Evolutionary conservation across 2,888 invertebrate species (phyloP), one percentile per base, ranked within the genome.

Genomic region (Nematopogon swammerdamellus): DNA sequence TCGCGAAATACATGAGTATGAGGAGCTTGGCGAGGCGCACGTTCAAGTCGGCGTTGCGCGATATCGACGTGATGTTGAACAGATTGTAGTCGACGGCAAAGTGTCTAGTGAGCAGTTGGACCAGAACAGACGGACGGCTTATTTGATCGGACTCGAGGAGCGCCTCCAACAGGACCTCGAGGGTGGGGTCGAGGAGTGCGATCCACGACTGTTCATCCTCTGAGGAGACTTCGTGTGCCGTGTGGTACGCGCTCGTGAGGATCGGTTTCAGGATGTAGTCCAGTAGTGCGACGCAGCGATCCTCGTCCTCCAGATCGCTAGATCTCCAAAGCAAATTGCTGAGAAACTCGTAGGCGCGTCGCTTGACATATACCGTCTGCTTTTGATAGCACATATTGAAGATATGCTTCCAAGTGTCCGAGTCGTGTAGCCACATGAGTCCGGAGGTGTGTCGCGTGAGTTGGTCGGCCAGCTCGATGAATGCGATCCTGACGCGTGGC

Each of bases 321-420:
- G 82, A 64, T 62, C 79, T 82, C 68, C 82, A 82, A 1, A 88
- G 59, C 49, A 88, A 76, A 51, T 75, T 73, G 17, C 82, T 80
- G 17, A 88, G 69, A 57, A 91, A 85, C 51, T 82, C 80, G 49
- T 86, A 84, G 6, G 86, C 84, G 61, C 88, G 86, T 42, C 85
- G 79, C 0, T 85, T 81, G 10, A 91, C 84, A 60, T 90, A 91
- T 43, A 91, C 72, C 0, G 91, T 91, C 52, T 86, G 84, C 63
- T 84, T 85, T 49, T 82, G 73, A 56, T 86, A 82, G 52, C 84
- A 85, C 47, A 85, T 81, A 51, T 75, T 76, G 3, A 89, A 66
- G 20, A 89, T 81, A 56, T 85, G 80, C 52, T 75, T 80, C 90
- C 91, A 91, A 14, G 80, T 65, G 16, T 81, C 84, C 51, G 71